phyloP scores from a whole-genome alignment of 2,888 invertebrate species.

The Leptinotarsa tumamoca region DNA sequence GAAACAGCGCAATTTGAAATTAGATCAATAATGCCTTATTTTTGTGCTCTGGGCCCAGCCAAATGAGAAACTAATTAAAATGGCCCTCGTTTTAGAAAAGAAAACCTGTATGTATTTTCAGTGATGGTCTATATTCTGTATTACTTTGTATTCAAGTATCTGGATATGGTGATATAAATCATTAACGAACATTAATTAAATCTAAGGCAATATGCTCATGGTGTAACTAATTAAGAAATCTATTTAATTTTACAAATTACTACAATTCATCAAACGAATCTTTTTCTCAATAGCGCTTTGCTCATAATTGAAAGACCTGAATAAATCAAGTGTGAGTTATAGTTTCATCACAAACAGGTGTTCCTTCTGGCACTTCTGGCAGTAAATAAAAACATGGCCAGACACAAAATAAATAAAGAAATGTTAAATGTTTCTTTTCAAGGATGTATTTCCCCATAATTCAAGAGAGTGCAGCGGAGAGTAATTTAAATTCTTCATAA shows the following conservation, averaged over 20 bases:
- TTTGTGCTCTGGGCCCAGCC: no score
- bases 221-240: not conserved
- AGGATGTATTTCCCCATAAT: not conserved
- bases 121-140: no score
- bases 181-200: not conserved
- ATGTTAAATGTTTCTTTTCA: not conserved
- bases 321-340: slow-evolving; percentile 12
- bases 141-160: no score
- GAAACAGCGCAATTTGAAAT: no score
- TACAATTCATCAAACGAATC: slow-evolving; percentile 2
- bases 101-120: no score
- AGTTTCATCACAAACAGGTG: slow-evolving; percentile 12
- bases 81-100: no score
- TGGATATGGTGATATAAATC: not conserved
- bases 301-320: not conserved
- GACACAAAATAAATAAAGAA: slow-evolving; percentile 6
- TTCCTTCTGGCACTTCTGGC: slow-evolving; percentile 8
- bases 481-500: slow-evolving; percentile 31
- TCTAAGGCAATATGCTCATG: not conserved
- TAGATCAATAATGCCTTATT: no score
- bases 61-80: no score
- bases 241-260: not conserved
- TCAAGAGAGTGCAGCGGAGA: slow-evolving; percentile 5
- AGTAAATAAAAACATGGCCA: slow-evolving; percentile 5
- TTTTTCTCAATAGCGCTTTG: not conserved